A percentile compares a stretch with the other conserved stretches of the same genome.
These are phyloP conservation scores for Ancistrus triradiatus DNA, from an alignment of 2,113 vertebrate genomes.

Conservation along the genomic window DNA sequence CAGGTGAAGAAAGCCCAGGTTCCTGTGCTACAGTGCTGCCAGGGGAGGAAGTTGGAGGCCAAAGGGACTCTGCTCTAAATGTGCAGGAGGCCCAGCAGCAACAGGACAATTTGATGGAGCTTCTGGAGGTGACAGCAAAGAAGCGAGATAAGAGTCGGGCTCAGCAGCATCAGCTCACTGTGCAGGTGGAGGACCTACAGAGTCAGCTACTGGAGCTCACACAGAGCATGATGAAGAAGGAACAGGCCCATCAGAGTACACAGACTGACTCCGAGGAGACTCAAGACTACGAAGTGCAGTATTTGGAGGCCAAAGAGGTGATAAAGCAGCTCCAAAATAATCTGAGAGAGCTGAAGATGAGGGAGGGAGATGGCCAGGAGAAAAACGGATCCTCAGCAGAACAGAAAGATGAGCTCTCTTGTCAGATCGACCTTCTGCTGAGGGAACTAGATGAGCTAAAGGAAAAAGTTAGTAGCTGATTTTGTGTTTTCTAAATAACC, in stretches of 20 bases:
- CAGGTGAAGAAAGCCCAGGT: not conserved
- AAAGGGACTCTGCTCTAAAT: not conserved
- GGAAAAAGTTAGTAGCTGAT: conserved; percentile 67
- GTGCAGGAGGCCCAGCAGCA: conserved; percentile 30
- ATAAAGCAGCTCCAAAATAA: conserved; percentile 67
- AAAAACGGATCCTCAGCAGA: not conserved
- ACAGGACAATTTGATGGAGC: conserved; percentile 37
- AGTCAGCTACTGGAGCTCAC: conserved; percentile 61
- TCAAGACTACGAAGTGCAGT: conserved; percentile 54
- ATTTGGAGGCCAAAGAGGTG: conserved; percentile 71
- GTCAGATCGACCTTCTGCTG: conserved; percentile 76
- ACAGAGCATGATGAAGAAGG: conserved; percentile 64
- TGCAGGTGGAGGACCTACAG: conserved; percentile 61
- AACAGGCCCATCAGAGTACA: conserved; percentile 68
- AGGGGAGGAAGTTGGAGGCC: not conserved
- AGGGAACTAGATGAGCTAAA: conserved; percentile 76
- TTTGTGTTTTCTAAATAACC: not conserved
- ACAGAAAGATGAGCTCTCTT: conserved; percentile 68
- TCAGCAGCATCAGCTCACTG: conserved; percentile 61
- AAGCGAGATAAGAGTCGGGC: conserved; percentile 75
- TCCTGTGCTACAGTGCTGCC: not conserved
- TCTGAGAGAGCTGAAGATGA: conserved; percentile 60
- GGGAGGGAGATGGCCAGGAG: not conserved
- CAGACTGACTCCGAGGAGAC: conserved; percentile 56
- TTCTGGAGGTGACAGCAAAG: conserved; percentile 33